Conservation (phyloP, 2,888 invertebrate species). For the Creontiades dilutus region DNA sequence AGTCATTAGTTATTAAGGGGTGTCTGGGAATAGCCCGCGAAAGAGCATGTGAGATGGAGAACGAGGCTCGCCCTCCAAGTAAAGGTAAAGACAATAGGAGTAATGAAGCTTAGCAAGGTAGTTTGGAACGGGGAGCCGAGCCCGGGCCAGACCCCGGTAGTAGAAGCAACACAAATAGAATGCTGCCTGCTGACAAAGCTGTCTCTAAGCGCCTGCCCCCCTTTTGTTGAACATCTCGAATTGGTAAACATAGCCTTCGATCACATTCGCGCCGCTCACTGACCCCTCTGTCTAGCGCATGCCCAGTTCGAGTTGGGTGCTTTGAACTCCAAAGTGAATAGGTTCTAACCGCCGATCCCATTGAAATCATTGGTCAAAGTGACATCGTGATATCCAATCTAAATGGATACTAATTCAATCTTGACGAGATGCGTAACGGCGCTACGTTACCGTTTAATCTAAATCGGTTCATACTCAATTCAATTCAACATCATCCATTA, state of each 20-base stretch:
- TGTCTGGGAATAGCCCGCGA: conserved; percentile 14
- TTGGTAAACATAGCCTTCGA: conserved; percentile 63
- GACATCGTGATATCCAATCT: background rate
- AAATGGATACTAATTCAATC: background rate
- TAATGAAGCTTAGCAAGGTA: conserved; percentile 66
- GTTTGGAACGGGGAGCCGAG: conserved; percentile 32
- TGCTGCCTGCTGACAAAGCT: conserved; percentile 63
- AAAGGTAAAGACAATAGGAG: conserved; percentile 64
- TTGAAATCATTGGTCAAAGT: background rate
- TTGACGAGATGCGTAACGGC: background rate
- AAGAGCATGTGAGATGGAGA: conserved; percentile 27
- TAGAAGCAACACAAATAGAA: conserved; percentile 55
- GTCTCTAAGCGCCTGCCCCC: conserved; percentile 2
- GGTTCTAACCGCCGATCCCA: background rate
- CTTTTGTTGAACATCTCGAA: conserved; percentile 45
- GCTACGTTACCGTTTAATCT: no score
- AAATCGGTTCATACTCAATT: no score
- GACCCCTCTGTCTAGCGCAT: background rate
- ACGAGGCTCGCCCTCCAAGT: conserved; percentile 29
- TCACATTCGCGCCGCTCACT: background rate
- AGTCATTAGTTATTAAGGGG: conserved; percentile 63
- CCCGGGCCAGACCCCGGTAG: conserved; percentile 3
- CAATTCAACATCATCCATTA: no score
- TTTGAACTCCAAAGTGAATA: background rate
- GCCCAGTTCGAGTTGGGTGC: background rate